Base-by-base conservation (phyloP, 1,140 invertebrate species). In the Panagrolaimus sp. region DNA sequence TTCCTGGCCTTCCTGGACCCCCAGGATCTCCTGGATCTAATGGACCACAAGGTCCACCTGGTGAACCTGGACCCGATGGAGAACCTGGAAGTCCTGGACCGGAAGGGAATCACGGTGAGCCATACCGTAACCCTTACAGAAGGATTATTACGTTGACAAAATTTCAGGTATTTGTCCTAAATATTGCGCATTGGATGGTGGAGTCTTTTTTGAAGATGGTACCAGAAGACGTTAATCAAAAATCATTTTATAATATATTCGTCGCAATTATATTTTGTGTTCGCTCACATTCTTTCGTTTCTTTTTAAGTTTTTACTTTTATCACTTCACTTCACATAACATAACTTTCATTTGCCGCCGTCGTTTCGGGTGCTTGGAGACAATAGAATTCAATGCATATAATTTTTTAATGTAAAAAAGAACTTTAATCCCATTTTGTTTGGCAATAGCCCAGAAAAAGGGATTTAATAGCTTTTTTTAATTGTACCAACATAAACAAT, bases 11-110 rank as follows among this genome's bases (percentile, higher is more conserved):
- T 65, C 20, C 43, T 13, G 31, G 38, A 31, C 46, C 42, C 47
- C 25, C 25, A 16, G 38, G 27, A 31, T 31, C 44, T 66, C 38
- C 38, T 62, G 20, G 62, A 9, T 27, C 44, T 74, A 57, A 68
- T 38, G 74, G 74, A 53, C n/a, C 62, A 13, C 77, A 78, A 46
- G 74, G 74, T 11, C 48, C 76, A 1, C 74, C 74, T 25, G 74
- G 74, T 5, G 31, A 62, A 25, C 51, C 76, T 20, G 72, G 72
- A 53, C 46, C 69, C 25, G 25, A 66, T 38, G 79, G 79, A 65
- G 72, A 71, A 16, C 70, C 77, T 31, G 78, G 78, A 20, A 63
- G 77, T 42, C 70, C 78, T 16, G 76, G 75, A 11, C 72, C 69
- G 0, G 46, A 68, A 44, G 69, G 69, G 3, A 67, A 71, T 23